Evolutionary conservation across 2,113 vertebrate species (phyloP).

Genomic region (Guaruba guarouba): DNA sequence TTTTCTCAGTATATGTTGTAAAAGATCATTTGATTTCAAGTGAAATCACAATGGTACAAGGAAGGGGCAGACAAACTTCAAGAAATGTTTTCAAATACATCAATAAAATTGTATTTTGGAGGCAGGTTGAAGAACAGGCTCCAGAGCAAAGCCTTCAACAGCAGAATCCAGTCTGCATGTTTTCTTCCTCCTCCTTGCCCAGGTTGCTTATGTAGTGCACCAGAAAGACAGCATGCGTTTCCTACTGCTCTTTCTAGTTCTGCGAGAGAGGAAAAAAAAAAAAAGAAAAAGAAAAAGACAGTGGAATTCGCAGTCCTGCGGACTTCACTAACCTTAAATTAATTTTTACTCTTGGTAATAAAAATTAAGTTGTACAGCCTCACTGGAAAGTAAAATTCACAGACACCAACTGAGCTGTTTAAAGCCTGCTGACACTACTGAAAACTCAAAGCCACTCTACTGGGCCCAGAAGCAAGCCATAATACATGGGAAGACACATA

Average conservation of each 20-base stretch:
- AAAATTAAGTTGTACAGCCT: background rate
- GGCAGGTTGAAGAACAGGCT: background rate
- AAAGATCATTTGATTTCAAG: background rate
- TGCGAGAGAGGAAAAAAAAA: background rate
- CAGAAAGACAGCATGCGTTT: background rate
- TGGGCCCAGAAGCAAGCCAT: background rate
- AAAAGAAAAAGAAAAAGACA: background rate
- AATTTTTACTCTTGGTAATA: background rate
- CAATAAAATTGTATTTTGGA: background rate
- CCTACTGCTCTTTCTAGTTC: background rate
- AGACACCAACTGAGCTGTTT: background rate
- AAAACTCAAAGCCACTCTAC: background rate
- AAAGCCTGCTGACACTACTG: background rate
- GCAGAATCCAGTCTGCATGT: background rate
- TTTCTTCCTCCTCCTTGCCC: background rate
- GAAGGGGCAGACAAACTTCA: background rate
- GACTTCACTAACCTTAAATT: background rate
- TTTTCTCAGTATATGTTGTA: background rate
- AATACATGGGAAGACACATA: background rate
- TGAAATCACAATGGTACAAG: background rate
- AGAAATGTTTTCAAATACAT: background rate
- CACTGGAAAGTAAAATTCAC: background rate
- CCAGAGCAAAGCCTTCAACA: background rate
- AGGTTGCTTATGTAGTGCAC: background rate
- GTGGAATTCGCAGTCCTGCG: background rate